These are phyloP conservation scores for Calameuta filiformis DNA, from an alignment of 2,888 invertebrate genomes.

Conservation along the genomic window DNA sequence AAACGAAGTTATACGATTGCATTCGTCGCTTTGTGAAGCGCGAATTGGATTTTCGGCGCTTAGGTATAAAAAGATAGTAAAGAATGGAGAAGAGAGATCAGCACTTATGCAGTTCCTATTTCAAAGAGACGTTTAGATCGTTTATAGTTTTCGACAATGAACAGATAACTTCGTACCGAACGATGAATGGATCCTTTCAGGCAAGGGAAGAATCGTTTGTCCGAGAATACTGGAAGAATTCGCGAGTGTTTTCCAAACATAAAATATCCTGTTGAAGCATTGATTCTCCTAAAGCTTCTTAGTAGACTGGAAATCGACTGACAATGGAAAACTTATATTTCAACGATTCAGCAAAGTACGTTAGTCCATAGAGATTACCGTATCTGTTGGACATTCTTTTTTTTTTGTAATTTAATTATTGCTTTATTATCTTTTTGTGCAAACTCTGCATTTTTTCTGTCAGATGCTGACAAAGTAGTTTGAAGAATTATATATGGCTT, in stretches of 20 bases:
- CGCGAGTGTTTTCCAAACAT: conserved; percentile 19
- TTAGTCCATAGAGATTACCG: neutral
- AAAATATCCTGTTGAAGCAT: conserved; percentile 18
- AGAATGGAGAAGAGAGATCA: neutral
- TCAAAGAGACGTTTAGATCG: neutral
- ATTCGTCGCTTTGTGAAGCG: neutral
- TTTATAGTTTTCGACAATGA: neutral
- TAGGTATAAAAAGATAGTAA: neutral
- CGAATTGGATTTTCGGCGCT: neutral
- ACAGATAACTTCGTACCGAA: neutral
- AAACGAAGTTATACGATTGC: neutral
- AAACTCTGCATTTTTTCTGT: neutral
- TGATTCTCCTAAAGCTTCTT: conserved; percentile 31
- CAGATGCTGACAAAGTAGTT: neutral
- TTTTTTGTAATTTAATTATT: neutral
- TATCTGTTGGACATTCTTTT: neutral
- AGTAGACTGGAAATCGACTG: conserved; percentile 18
- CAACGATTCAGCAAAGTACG: neutral
- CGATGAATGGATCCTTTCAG: neutral
- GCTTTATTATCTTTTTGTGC: neutral
- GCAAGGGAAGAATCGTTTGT: neutral
- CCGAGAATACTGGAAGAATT: conserved; percentile 13
- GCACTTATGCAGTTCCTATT: neutral
- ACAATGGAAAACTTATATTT: conserved; percentile 26
- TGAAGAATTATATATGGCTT: neutral